A percentile compares a stretch with the other conserved stretches of the same genome.
Conservation (phyloP, 30 jellyfish, hydroid and myxozoan genomes). For the Aurelia coerulea region DNA sequence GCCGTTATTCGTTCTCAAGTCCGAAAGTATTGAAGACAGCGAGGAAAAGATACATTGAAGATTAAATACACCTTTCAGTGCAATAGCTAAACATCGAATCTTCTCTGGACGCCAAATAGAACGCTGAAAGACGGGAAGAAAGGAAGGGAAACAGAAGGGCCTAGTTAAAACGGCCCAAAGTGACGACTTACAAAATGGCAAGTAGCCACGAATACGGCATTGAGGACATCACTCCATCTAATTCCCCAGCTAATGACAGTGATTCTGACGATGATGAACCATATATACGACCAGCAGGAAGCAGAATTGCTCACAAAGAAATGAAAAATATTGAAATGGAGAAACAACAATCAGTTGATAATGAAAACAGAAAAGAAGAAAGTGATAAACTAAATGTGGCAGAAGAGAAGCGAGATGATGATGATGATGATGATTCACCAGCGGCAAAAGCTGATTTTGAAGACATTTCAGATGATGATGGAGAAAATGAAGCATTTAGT, state of each 20-base stretch:
- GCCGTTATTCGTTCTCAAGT: too few relatives aligned
- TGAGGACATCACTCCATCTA: constrained; percentile 1
- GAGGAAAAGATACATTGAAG: too few relatives aligned
- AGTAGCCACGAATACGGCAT: not conserved
- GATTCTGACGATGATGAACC: constrained; percentile 2
- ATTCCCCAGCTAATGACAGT: constrained; percentile 46
- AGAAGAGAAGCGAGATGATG: constrained; percentile 20
- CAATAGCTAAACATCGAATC: too few relatives aligned
- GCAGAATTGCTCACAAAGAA: constrained; percentile 78
- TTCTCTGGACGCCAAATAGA: too few relatives aligned
- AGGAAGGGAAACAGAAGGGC: too few relatives aligned
- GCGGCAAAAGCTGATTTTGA: constrained; percentile 24
- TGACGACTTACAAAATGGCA: not conserved
- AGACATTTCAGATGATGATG: constrained; percentile 59
- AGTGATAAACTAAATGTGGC: constrained; percentile 34
- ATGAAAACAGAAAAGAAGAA: not conserved
- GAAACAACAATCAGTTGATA: constrained; percentile 5
- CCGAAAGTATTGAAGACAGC: too few relatives aligned
- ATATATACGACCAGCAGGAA: constrained; percentile 6
- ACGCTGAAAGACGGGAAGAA: too few relatives aligned
- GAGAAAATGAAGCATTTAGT: constrained; percentile 64
- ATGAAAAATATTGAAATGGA: constrained; percentile 45
- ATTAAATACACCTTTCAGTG: too few relatives aligned
- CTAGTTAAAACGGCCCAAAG: too few relatives aligned
- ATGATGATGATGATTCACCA: constrained; percentile 17